Percentiles rank a stretch among this genome's conserved stretches.
phyloP scores from a whole-genome alignment of 2,888 invertebrate genomes.

The Griposia aprilina region DNA sequence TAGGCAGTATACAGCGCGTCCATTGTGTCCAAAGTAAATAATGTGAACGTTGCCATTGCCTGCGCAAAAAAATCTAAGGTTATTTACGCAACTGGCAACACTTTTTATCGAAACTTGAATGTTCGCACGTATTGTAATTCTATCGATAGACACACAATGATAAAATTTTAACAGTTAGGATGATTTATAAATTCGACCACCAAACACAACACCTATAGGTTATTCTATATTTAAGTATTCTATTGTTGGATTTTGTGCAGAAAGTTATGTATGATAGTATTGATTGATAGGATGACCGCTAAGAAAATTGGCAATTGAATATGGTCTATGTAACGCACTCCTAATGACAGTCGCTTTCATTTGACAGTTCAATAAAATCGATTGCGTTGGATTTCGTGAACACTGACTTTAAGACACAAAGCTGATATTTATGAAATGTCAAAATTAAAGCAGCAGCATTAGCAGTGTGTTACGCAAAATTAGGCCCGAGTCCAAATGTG shows the following conservation, averaged over 20 bases:
- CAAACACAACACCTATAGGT: not conserved
- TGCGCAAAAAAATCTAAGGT: slow-evolving; percentile 63
- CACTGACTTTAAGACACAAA: not conserved
- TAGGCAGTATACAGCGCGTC: slow-evolving; percentile 51
- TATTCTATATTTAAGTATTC: slow-evolving; percentile 9
- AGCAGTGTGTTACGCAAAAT: not conserved
- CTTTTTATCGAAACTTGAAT: slow-evolving; percentile 63
- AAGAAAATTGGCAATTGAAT: not conserved
- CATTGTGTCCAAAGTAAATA: slow-evolving; percentile 66
- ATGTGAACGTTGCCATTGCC: slow-evolving; percentile 58
- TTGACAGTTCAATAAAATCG: not conserved
- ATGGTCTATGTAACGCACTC: not conserved
- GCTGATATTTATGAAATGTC: too few species aligned
- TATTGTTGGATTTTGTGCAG: slow-evolving; percentile 9
- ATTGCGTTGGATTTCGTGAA: not conserved
- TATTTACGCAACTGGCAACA: slow-evolving; percentile 68
- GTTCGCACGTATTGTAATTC: slow-evolving; percentile 62
- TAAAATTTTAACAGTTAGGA: slow-evolving; percentile 26
- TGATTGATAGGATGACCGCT: too few species aligned
- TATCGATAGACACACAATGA: slow-evolving; percentile 41
- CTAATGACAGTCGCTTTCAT: not conserved
- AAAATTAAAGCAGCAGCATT: not conserved
- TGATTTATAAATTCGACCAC: slow-evolving; percentile 39
- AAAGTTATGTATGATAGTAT: not conserved
- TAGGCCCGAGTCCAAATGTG: not conserved